A percentile compares a stretch with the other conserved stretches of the same genome.
Conservation (phyloP, 30 jellyfish, hydroid and myxozoan genomes). For the Aurelia aurita complex sp. Pacific region DNA sequence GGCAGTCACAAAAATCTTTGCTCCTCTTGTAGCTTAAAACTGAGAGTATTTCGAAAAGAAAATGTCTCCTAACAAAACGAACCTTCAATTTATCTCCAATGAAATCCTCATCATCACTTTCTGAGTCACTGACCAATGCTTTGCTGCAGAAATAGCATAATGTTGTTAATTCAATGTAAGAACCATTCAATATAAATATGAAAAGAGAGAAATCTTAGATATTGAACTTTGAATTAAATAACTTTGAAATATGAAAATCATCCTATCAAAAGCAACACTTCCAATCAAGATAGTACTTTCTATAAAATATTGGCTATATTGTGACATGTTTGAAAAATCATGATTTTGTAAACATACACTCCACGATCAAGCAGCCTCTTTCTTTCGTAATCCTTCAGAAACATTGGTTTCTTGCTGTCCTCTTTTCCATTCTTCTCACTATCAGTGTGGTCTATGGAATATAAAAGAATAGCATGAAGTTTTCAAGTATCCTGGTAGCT, state of each 20-base stretch:
- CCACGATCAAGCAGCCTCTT: conserved; percentile 66
- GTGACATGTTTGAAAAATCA: too few species aligned
- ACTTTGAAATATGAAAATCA: not conserved
- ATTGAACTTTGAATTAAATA: not conserved
- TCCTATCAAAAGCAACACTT: not conserved
- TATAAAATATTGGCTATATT: too few species aligned
- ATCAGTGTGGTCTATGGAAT: not conserved
- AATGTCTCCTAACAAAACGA: too few species aligned
- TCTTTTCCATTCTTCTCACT: conserved; percentile 6
- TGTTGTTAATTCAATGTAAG: not conserved
- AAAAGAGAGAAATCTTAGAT: too few species aligned
- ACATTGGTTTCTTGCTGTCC: conserved; percentile 60
- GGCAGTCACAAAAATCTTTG: too few species aligned
- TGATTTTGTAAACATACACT: conserved; percentile 29
- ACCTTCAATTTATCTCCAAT: conserved; percentile 19
- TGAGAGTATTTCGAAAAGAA: too few species aligned
- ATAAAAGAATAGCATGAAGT: too few species aligned
- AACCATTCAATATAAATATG: too few species aligned
- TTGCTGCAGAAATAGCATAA: conserved; percentile 41
- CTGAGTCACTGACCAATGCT: conserved; percentile 93
- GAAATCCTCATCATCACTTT: conserved; percentile 64
- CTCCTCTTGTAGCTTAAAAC: too few species aligned
- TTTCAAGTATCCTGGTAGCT: too few species aligned
- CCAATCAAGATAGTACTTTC: too few species aligned
- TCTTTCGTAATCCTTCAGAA: conserved; percentile 82